Percentiles rank a stretch among this genome's conserved stretches.
Evolutionary conservation across 2,888 invertebrate genomes (phyloP).

Genomic region (Campaea margaritaria): DNA sequence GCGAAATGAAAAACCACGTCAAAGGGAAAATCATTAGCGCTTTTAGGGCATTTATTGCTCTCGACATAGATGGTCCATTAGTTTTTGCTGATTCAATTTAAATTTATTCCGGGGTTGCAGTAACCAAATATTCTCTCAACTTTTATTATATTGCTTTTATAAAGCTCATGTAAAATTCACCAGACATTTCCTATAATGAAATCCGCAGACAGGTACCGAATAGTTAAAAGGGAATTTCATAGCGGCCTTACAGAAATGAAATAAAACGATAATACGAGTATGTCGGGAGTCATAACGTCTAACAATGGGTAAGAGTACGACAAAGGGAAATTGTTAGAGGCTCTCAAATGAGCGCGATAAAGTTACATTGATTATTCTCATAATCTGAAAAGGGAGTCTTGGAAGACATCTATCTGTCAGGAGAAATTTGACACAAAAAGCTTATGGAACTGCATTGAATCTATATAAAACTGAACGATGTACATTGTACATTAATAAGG

Average conservation of each 20-base stretch:
- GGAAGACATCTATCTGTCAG: too few relatives aligned
- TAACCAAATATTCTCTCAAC: constrained; percentile 19
- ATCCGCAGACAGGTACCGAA: constrained; percentile 61
- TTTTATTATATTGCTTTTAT: constrained; percentile 25
- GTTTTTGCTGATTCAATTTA: constrained; percentile 24
- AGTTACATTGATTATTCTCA: constrained; percentile 65
- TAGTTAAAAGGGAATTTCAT: constrained; percentile 72
- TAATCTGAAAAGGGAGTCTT: constrained; percentile 18
- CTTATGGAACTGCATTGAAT: too few relatives aligned
- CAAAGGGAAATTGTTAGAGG: constrained; percentile 74
- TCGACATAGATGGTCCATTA: constrained; percentile 38
- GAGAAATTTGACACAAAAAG: too few relatives aligned
- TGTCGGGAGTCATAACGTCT: constrained; percentile 69
- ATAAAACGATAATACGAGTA: constrained; percentile 72
- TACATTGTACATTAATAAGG: too few relatives aligned
- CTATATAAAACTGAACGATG: too few relatives aligned
- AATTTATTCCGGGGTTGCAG: not conserved
- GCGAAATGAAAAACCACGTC: constrained; percentile 65
- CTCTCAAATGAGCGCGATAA: constrained; percentile 66
- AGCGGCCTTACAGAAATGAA: constrained; percentile 68
- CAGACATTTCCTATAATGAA: constrained; percentile 56
- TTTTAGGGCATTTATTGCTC: constrained; percentile 36
- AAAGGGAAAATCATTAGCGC: constrained; percentile 59
- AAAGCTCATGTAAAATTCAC: constrained; percentile 48
- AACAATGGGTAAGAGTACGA: constrained; percentile 66